These are phyloP conservation scores for Diplodus sargus DNA, from an alignment of 2,797 vertebrate species.

Conservation along the genomic window DNA sequence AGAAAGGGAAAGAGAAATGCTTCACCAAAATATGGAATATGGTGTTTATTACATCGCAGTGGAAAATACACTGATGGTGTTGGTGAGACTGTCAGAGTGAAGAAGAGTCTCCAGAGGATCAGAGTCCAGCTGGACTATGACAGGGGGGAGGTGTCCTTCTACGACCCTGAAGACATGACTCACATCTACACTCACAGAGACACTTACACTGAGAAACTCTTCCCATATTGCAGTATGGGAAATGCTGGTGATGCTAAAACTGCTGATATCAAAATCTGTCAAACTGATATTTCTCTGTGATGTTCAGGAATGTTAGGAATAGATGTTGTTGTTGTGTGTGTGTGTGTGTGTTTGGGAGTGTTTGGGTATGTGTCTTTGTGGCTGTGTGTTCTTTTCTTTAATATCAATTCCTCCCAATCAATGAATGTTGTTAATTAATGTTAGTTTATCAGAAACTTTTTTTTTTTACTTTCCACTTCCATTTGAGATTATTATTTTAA, in stretches of 20 bases:
- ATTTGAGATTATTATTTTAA: too few relatives aligned
- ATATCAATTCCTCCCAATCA: too few relatives aligned
- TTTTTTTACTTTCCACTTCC: too few relatives aligned
- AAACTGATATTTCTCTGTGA: constrained; percentile 1
- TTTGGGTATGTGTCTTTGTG: too few relatives aligned
- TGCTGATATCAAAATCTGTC: constrained; percentile 30
- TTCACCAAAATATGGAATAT: background rate
- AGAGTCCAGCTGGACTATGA: constrained; percentile 59
- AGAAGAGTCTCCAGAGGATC: constrained; percentile 48
- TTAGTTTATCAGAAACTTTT: too few relatives aligned
- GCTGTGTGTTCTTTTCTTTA: too few relatives aligned
- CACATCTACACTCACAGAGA: constrained; percentile 40
- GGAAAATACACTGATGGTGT: constrained; percentile 1
- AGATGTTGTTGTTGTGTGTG: too few relatives aligned
- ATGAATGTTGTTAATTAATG: too few relatives aligned
- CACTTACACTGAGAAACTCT: constrained; percentile 46
- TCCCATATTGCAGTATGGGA: constrained; percentile 28
- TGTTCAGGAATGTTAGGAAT: background rate
- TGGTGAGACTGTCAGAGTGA: background rate
- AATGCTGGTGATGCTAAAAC: background rate
- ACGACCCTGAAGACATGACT: constrained; percentile 35
- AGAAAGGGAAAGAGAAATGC: rapidly evolving
- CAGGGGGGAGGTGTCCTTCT: constrained; percentile 51
- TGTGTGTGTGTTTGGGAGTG: too few relatives aligned
- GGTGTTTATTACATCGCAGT: rapidly evolving